Percentiles rank a stretch among this genome's conserved stretches.
These are phyloP conservation scores for Drosophila repleta DNA, from an alignment of 1,140 invertebrate genomes.

Conservation along the genomic window DNA sequence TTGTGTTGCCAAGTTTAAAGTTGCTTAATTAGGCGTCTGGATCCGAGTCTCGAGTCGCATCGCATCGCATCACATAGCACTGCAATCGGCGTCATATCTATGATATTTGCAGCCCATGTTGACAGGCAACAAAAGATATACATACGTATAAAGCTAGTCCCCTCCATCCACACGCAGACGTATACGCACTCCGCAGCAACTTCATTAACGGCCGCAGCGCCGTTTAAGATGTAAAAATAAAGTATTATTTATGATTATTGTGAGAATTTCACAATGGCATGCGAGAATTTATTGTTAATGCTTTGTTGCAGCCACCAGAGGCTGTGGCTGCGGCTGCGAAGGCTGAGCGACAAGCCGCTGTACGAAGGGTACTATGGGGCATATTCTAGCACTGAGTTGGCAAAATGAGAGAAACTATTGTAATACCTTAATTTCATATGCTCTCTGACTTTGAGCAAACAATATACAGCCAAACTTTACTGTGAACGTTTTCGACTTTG, in stretches of 20 bases:
- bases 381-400: no score
- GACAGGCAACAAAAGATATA: constrained; percentile 51
- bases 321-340: constrained; percentile 2
- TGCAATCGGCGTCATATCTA: constrained; percentile 25
- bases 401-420: constrained; percentile 1
- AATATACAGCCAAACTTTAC: no score
- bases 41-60: constrained; percentile 16
- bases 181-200: constrained; percentile 57
- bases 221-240: constrained; percentile 79
- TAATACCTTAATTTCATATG: no score
- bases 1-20: constrained; percentile 68
- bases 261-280: constrained; percentile 82
- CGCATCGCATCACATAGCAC: constrained; percentile 3
- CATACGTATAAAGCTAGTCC: constrained; percentile 36
- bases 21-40: constrained; percentile 70
- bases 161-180: constrained; percentile 28
- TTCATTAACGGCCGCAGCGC: constrained; percentile 63
- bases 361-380: constrained; percentile 15
- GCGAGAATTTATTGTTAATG: constrained; percentile 83
- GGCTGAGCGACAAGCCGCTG: constrained; percentile 25
- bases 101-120: constrained; percentile 64
- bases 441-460: no score
- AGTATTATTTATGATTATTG: constrained; percentile 83
- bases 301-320: constrained; percentile 38
- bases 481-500: not conserved